Base-by-base conservation (phyloP, 2,888 invertebrate species). In the Protonemura montana region DNA sequence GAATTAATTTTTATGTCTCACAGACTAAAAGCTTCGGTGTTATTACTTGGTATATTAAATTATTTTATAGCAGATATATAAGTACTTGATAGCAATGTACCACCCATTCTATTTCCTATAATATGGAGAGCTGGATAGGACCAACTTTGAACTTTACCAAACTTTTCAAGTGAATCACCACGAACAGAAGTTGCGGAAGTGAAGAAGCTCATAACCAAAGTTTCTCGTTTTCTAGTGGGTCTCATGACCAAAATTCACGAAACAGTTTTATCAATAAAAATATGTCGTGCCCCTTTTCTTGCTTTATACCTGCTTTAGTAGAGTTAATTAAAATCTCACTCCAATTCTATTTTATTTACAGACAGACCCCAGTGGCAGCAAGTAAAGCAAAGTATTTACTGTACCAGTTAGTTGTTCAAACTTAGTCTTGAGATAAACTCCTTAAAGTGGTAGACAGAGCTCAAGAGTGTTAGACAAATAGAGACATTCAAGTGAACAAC, bases 201-300 rank as follows among this genome's bases (percentile, higher is more conserved):
- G 59, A 10, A 59, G 59, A 59, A 21, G 59, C 21, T 59, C 59
- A 59, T 59, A 59, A 59, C 59, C 59, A 21, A 59, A 59, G 59
- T 59, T 59, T 13, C 21, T 1, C 59, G 59, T 59, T 59, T 59
- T 59, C 21, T 35, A 10, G 59, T 2, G 13, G 59, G 59, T 59
- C 13, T 59, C 59, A 59, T 21, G 59, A 59, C 59, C 59, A 59
- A 59, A 59, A 10, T 59, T 59, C 21, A 59, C 13, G 21, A 59
- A 59, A 59, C 59, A 59, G 59, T 59, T 59, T 59, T 59, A 59
- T 59, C 59, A 13, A 59, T 59, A 59, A 59, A 59, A 59, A 59
- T 35, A 59, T 59, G 59, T 59, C 59, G 59, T 21, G 16, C 59
- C 7, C 3, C 21, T 59, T 59, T 59, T 21, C 59, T 59, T 21